Conservation (phyloP, 2,888 invertebrate genomes). For the Mactromeris polynyma region DNA sequence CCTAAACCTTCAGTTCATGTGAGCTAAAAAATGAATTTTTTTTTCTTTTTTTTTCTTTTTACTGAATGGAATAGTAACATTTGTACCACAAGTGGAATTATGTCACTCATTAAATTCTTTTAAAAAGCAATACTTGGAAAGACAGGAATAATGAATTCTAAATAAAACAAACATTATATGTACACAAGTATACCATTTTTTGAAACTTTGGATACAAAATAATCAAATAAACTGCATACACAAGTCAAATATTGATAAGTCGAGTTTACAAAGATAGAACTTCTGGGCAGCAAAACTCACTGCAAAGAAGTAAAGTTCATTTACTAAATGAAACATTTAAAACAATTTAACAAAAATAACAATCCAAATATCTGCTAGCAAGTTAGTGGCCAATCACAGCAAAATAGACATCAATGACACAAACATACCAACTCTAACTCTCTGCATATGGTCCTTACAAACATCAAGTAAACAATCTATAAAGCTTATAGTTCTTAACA, state of each 20-base stretch:
- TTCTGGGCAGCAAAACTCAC: conserved; percentile 67
- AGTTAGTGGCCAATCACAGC: conserved; percentile 62
- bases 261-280: conserved; percentile 28
- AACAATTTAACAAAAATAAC: conserved; percentile 25
- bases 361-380: conserved; percentile 45
- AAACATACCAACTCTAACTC: neutral
- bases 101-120: neutral
- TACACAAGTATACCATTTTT: conserved; percentile 52
- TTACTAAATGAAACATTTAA: conserved; percentile 20
- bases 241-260: conserved; percentile 39
- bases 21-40: neutral
- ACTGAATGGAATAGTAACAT: neutral
- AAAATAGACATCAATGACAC: conserved; percentile 21
- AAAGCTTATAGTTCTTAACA: neutral
- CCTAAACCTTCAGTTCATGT: neutral
- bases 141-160: conserved; percentile 12
- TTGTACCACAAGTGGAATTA: neutral
- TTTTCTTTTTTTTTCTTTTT: conserved; percentile 1
- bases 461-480: neutral
- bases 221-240: conserved; percentile 57
- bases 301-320: conserved; percentile 31
- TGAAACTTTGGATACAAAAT: conserved; percentile 60
- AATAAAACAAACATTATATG: conserved; percentile 16
- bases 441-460: conserved; percentile 10
- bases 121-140: neutral